These are phyloP conservation scores for Coreoperca whiteheadi DNA, from an alignment of 2,113 vertebrate genomes.

Conservation along the genomic window DNA sequence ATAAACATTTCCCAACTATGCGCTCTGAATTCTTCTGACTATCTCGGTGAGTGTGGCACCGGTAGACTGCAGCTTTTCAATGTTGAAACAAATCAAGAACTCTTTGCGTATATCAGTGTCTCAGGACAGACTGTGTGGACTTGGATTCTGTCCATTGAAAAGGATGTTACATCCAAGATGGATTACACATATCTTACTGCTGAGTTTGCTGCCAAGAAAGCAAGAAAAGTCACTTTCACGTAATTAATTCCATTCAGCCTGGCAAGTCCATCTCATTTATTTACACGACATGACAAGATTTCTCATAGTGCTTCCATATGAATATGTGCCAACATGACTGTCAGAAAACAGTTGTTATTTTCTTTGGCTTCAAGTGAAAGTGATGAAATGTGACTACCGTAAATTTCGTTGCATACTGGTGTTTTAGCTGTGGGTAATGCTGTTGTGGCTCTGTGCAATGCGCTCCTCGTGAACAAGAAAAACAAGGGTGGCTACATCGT, in stretches of 20 bases:
- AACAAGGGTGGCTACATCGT: not conserved
- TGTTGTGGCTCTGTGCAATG: not conserved
- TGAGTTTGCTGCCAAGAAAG: slow-evolving; percentile 30
- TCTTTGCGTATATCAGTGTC: not conserved
- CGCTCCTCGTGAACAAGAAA: not conserved
- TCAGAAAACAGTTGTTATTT: not conserved
- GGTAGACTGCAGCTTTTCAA: slow-evolving; percentile 10
- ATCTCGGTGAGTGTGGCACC: not conserved
- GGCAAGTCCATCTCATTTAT: not conserved
- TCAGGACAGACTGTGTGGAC: not conserved
- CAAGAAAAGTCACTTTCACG: slow-evolving; percentile 8
- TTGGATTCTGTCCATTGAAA: slow-evolving; percentile 5
- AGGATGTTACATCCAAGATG: slow-evolving; percentile 2
- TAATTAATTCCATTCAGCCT: not conserved
- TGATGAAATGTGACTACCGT: not conserved
- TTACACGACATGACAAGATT: not conserved
- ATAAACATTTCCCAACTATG: not conserved
- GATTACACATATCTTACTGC: not conserved
- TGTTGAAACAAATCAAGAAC: slow-evolving; percentile 1
- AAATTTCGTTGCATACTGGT: not conserved
- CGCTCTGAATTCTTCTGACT: not conserved
- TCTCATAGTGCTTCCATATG: not conserved
- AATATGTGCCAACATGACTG: not conserved
- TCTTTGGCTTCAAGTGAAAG: not conserved
- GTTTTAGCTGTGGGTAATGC: no score